Conservation (phyloP, 1,140 invertebrate species). For the Lamellibrachia luymesi region DNA sequence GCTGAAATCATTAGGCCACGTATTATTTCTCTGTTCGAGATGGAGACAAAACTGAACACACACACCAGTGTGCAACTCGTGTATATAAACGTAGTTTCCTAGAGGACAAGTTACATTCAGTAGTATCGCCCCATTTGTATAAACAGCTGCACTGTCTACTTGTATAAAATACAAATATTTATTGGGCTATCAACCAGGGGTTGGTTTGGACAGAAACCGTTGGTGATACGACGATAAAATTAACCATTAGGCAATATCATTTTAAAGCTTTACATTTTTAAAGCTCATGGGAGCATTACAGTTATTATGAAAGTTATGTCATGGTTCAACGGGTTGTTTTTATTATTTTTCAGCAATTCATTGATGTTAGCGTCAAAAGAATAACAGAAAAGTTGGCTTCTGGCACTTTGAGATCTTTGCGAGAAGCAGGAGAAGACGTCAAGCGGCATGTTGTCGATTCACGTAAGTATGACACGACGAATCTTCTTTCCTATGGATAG, state of each 20-base stretch:
- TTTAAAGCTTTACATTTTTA: too few relatives aligned
- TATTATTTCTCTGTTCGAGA: neutral
- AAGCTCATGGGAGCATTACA: neutral
- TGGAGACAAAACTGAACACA: neutral
- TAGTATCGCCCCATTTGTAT: neutral
- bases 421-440: neutral
- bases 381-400: slow-evolving; percentile 6
- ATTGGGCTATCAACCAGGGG: neutral
- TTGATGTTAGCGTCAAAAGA: neutral
- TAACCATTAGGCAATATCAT: neutral
- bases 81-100: neutral
- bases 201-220: neutral
- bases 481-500: neutral
- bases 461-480: neutral
- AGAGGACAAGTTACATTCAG: too few relatives aligned
- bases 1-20: neutral
- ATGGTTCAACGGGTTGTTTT: neutral
- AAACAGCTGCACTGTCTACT: neutral
- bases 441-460: neutral
- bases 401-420: neutral
- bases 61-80: neutral
- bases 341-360: neutral
- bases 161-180: neutral
- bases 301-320: neutral
- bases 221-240: neutral